These are phyloP conservation scores for Coelopa frigida DNA, from an alignment of 1,140 invertebrate genomes.

Conservation along the genomic window DNA sequence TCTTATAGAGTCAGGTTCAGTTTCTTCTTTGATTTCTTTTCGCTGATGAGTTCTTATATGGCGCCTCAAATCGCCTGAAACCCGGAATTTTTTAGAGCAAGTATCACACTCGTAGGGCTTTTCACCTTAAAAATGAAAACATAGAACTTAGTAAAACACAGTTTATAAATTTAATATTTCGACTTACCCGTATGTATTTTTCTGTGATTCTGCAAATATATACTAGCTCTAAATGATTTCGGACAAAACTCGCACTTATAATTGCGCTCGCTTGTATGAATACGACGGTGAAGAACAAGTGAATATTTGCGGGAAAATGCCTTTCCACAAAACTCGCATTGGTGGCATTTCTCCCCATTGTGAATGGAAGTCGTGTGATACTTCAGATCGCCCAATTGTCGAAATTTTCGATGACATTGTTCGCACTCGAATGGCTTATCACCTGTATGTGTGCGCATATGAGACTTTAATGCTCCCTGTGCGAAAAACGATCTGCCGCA, in stretches of 20 bases:
- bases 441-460: conserved; percentile 63
- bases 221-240: conserved; percentile 75
- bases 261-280: conserved; percentile 84
- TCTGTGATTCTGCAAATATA: conserved; percentile 77
- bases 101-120: conserved; percentile 70
- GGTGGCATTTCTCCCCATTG: conserved; percentile 68
- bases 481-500: conserved; percentile 69
- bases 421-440: conserved; percentile 76
- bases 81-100: conserved; percentile 77
- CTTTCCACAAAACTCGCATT: conserved; percentile 87
- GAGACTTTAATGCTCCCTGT: conserved; percentile 67
- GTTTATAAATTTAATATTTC: conserved; percentile 3
- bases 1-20: no score
- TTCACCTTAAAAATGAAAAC: conserved; percentile 52
- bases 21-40: no score
- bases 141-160: conserved; percentile 1
- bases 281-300: conserved; percentile 79
- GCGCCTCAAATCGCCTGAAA: conserved; percentile 79
- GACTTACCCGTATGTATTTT: conserved; percentile 77
- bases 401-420: conserved; percentile 64
- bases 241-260: conserved; percentile 80
- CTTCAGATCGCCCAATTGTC: conserved; percentile 84
- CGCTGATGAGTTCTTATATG: conserved; percentile 72
- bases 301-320: conserved; percentile 91
- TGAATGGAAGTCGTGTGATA: conserved; percentile 84